phyloP scores from a whole-genome alignment of 2,797 vertebrate species.

The Pseudocheirus occidentalis region DNA sequence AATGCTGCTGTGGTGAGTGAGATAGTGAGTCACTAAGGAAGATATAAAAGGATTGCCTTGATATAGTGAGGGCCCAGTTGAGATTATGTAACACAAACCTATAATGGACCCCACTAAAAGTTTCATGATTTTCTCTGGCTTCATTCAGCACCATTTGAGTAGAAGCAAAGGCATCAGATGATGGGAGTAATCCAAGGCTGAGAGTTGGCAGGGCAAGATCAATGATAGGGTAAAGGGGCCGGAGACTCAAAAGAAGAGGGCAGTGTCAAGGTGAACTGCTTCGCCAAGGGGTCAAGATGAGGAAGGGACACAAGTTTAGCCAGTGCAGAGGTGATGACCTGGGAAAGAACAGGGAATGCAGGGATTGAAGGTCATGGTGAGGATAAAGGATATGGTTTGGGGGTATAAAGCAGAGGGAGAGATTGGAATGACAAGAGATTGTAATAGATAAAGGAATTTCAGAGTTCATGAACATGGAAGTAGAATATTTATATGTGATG shows the following conservation, averaged over 20 bases:
- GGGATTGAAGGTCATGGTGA: not conserved
- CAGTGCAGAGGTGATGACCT: too few relatives aligned
- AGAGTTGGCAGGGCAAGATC: not conserved
- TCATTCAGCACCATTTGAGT: not conserved
- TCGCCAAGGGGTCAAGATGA: too few relatives aligned
- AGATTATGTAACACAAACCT: too few relatives aligned
- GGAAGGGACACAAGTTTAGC: too few relatives aligned
- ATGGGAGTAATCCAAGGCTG: not conserved
- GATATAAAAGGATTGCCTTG: too few relatives aligned
- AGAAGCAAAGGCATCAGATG: not conserved
- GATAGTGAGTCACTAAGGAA: too few relatives aligned
- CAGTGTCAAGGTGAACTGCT: not conserved
- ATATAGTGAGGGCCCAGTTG: too few relatives aligned
- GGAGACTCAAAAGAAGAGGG: not conserved
- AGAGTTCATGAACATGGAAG: not conserved
- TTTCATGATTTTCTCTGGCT: too few relatives aligned
- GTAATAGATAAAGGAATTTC: not conserved
- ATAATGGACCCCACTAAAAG: too few relatives aligned
- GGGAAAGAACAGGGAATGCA: not conserved
- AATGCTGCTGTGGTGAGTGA: too few relatives aligned
- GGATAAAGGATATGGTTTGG: not conserved
- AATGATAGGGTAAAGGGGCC: not conserved
- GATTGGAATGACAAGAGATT: not conserved
- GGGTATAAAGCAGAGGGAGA: not conserved
- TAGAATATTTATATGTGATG: not conserved